Conservation (phyloP, 2,113 vertebrate species). For the Dipodomys spectabilis region DNA sequence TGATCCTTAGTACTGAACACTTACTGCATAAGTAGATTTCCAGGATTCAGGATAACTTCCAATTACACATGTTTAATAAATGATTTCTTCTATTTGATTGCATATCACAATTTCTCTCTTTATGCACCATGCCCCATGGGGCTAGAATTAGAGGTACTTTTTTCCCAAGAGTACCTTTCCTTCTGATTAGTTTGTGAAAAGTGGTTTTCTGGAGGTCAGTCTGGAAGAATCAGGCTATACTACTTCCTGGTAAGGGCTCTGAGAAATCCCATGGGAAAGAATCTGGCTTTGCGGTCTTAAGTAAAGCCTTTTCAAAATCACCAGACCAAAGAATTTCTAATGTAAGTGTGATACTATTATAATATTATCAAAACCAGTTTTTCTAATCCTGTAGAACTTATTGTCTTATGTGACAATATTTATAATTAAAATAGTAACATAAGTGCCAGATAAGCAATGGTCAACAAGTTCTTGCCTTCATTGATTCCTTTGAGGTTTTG, state of each 20-base stretch:
- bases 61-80: not conserved
- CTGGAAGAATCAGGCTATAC: not conserved
- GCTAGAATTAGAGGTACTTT: not conserved
- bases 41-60: not conserved
- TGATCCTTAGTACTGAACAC: no score
- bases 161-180: slow-evolving; percentile 8
- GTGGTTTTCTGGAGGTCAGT: not conserved
- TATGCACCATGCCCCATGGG: not conserved
- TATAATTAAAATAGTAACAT: slow-evolving; percentile 34
- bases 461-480: not conserved
- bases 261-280: not conserved
- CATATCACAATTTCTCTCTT: not conserved
- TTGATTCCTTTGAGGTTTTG: not conserved
- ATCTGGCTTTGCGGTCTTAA: slow-evolving; percentile 52
- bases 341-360: not conserved
- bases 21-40: not conserved
- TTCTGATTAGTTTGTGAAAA: slow-evolving; percentile 6
- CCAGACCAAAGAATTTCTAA: not conserved
- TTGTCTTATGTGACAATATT: not conserved
- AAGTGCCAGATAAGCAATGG: not conserved
- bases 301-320: slow-evolving; percentile 16
- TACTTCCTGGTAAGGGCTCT: not conserved
- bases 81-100: not conserved
- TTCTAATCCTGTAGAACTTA: not conserved
- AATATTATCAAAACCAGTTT: not conserved